These are phyloP conservation scores for Meloidogyne hapla DNA, from an alignment of 1,140 invertebrate genomes.

Conservation along the genomic window DNA sequence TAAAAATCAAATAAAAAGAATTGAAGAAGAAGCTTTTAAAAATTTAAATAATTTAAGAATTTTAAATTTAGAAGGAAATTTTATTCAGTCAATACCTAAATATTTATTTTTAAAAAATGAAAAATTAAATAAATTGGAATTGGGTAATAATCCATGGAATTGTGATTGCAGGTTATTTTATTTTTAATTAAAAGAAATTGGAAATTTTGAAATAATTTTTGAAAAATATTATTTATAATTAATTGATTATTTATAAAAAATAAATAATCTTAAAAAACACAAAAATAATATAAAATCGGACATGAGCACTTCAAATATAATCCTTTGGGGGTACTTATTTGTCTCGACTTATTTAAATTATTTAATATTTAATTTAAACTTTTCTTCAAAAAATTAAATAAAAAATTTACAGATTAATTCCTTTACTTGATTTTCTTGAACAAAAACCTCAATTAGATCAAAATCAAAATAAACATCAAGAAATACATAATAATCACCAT, in stretches of 20 bases:
- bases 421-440: slow-evolving; percentile 8
- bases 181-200: no score
- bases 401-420: slow-evolving; percentile 5
- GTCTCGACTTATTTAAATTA: no score
- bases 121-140: slow-evolving; percentile 32
- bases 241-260: no score
- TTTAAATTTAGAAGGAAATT: slow-evolving; percentile 43
- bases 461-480: neutral
- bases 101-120: slow-evolving; percentile 38
- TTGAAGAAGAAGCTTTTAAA: slow-evolving; percentile 37
- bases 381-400: no score
- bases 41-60: slow-evolving; percentile 34
- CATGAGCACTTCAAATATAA: no score
- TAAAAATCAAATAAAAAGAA: slow-evolving; percentile 34
- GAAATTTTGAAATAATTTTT: no score
- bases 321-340: no score
- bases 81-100: slow-evolving; percentile 40
- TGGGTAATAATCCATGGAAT: slow-evolving; percentile 48
- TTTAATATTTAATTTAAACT: no score
- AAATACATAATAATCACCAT: neutral
- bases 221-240: no score
- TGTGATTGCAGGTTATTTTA: slow-evolving; percentile 47
- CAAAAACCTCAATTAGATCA: neutral
- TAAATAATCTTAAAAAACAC: no score
- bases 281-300: no score